Evolutionary conservation across 2,113 vertebrate genomes (phyloP).

Genomic region (Pangasianodon hypophthalmus): DNA sequence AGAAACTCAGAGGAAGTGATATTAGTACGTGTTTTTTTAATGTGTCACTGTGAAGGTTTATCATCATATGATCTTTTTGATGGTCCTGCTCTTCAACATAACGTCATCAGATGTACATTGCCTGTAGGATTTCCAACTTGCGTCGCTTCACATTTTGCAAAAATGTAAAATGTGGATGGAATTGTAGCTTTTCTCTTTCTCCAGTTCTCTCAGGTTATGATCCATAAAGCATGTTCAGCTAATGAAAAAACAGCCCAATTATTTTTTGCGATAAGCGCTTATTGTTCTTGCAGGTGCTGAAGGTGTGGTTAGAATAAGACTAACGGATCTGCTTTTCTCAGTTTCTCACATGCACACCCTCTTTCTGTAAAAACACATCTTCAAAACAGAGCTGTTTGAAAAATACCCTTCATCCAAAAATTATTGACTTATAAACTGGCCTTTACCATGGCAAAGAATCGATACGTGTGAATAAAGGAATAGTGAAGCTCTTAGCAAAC

Average conservation of each 20-base stretch:
- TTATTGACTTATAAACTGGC: neutral
- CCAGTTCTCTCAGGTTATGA: neutral
- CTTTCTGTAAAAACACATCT: constrained; percentile 1
- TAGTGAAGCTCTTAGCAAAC: neutral
- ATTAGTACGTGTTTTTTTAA: neutral
- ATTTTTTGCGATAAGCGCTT: neutral
- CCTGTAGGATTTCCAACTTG: neutral
- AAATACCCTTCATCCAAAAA: neutral
- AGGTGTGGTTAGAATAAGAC: constrained; percentile 37
- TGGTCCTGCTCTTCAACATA: neutral
- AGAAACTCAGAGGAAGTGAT: neutral
- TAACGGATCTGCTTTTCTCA: constrained; percentile 38
- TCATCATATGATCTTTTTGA: neutral
- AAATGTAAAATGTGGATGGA: neutral
- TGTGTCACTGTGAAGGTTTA: neutral
- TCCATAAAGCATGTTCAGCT: neutral
- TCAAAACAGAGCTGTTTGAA: constrained; percentile 13
- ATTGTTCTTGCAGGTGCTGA: constrained; percentile 32
- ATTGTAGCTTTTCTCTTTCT: neutral
- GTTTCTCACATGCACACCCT: constrained; percentile 36
- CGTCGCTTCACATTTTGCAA: neutral
- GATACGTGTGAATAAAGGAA: neutral
- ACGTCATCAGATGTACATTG: neutral
- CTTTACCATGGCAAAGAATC: neutral
- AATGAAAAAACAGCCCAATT: constrained; percentile 12